Conservation (phyloP, 2,113 vertebrate species). For the Nansenia antarctica region DNA sequence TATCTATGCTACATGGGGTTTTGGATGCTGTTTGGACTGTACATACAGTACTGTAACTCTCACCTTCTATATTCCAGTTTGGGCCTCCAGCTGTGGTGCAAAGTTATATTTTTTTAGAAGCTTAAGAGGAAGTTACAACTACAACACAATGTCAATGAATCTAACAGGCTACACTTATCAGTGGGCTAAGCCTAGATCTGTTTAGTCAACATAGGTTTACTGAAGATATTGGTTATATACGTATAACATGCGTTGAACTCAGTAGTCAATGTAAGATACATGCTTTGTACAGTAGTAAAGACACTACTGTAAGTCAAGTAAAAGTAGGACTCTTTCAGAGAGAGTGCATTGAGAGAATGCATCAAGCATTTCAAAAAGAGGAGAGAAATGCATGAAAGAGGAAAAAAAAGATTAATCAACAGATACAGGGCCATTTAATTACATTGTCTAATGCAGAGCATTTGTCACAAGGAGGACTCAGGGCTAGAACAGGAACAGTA, state of each 20-base stretch:
- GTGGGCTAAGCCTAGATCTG: slow-evolving; percentile 31
- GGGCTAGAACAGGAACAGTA: neutral
- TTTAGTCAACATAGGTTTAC: no score
- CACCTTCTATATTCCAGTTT: slow-evolving; percentile 85
- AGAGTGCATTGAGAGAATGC: no score
- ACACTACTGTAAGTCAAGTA: no score
- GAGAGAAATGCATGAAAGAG: slow-evolving; percentile 31
- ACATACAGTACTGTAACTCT: slow-evolving; percentile 52
- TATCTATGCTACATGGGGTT: slow-evolving; percentile 71
- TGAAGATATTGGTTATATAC: no score
- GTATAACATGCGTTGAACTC: slow-evolving; percentile 66
- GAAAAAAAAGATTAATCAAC: neutral
- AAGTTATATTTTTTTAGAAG: slow-evolving; percentile 73
- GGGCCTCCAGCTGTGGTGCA: slow-evolving; percentile 80
- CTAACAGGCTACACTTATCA: slow-evolving; percentile 47
- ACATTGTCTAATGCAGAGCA: neutral
- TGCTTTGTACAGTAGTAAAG: slow-evolving; percentile 42
- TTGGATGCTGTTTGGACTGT: slow-evolving; percentile 53
- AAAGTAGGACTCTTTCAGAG: slow-evolving; percentile 35
- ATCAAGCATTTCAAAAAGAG: no score
- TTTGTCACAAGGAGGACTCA: neutral
- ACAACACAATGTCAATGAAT: slow-evolving; percentile 50
- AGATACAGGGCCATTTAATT: neutral
- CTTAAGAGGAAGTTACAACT: slow-evolving; percentile 54
- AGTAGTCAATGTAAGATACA: slow-evolving; percentile 47